Evolutionary conservation across 2,113 vertebrate genomes (phyloP).

Genomic region (Edolisoma coerulescens): DNA sequence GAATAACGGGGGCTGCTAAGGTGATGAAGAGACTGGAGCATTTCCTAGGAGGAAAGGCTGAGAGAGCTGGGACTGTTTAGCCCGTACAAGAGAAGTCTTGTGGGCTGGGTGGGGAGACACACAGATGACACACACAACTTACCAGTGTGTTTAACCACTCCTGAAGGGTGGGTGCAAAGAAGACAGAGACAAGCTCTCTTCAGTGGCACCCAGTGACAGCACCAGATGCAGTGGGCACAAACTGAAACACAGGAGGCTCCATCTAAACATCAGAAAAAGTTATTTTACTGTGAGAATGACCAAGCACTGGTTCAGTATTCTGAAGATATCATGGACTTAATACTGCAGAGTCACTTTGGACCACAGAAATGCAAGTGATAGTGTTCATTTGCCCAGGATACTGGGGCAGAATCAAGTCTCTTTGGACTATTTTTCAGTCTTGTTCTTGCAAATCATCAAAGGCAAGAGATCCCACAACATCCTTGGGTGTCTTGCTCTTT

Average conservation of each 20-base stretch:
- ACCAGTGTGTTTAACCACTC: neutral
- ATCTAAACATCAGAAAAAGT: neutral
- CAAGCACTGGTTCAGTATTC: neutral
- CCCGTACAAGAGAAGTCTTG: fast-evolving
- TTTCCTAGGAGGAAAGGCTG: neutral
- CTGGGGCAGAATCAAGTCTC: neutral
- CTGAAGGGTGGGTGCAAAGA: neutral
- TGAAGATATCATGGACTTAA: neutral
- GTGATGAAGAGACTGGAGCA: neutral
- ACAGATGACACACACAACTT: fast-evolving
- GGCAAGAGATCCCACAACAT: neutral
- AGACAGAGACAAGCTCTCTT: neutral
- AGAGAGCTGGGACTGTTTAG: neutral
- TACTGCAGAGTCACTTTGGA: neutral
- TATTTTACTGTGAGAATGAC: neutral
- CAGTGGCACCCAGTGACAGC: neutral
- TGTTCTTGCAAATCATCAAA: neutral
- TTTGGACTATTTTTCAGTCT: neutral
- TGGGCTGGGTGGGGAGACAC: too few relatives aligned
- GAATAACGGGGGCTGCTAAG: neutral
- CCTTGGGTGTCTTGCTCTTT: neutral
- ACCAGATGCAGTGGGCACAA: neutral
- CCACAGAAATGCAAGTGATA: neutral
- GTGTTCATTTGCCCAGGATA: neutral
- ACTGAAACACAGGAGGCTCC: neutral